Percentiles rank a stretch among this genome's conserved stretches.
Conservation (phyloP, 2,888 invertebrate genomes). For the Eledona agricola region DNA sequence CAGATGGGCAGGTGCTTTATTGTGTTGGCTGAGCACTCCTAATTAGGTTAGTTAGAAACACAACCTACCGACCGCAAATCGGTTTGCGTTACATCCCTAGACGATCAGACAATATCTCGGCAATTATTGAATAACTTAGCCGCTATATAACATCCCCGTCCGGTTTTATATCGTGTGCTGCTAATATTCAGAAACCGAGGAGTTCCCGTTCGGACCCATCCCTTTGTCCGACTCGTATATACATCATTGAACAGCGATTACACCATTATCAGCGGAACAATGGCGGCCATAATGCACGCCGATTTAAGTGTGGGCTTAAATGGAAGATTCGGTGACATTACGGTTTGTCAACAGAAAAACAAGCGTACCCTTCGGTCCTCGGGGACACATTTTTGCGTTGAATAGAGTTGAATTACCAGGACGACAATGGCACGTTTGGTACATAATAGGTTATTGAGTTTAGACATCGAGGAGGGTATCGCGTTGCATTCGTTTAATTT, state of each 20-base stretch:
- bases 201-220: constrained; percentile 17
- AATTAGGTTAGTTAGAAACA: constrained; percentile 35
- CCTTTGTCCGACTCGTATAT: constrained; percentile 29
- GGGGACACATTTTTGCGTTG: constrained; percentile 37
- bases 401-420: constrained; percentile 43
- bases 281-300: constrained; percentile 42
- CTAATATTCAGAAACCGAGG: not conserved
- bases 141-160: constrained; percentile 6
- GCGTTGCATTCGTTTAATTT: constrained; percentile 27
- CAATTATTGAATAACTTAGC: constrained; percentile 31
- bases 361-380: constrained; percentile 32
- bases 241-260: constrained; percentile 40
- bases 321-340: constrained; percentile 43
- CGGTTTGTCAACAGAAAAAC: constrained; percentile 40
- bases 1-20: constrained; percentile 30
- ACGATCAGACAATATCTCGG: constrained; percentile 35
- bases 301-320: constrained; percentile 44
- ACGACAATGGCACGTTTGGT: constrained; percentile 39
- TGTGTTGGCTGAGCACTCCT: constrained; percentile 29
- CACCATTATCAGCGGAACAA: constrained; percentile 44
- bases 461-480: constrained; percentile 35
- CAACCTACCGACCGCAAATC: constrained; percentile 30
- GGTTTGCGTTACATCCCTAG: constrained; percentile 34
- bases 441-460: constrained; percentile 40
- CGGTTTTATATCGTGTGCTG: not conserved